phyloP scores from a whole-genome alignment of 1,140 invertebrate genomes.

The Grapholita molesta region DNA sequence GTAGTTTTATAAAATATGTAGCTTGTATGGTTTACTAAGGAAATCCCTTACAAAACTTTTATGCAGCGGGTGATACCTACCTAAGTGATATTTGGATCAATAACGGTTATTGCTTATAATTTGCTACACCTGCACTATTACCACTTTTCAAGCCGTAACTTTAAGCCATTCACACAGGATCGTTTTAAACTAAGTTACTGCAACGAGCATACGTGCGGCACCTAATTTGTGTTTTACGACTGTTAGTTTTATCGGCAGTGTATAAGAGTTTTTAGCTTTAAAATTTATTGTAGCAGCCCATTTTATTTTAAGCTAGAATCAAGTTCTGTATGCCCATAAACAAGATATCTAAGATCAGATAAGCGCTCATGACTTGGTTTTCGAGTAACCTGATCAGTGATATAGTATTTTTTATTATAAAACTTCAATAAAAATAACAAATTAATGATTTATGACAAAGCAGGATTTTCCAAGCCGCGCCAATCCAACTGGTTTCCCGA shows the following conservation, averaged over 20 bases:
- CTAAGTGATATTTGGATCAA: neutral
- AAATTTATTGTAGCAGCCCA: constrained; percentile 1
- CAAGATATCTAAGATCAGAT: too few species aligned
- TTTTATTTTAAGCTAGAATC: constrained; percentile 4
- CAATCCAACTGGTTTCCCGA: too few species aligned
- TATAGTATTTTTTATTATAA: neutral
- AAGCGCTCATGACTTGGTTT: too few species aligned
- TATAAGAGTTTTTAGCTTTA: constrained; percentile 13
- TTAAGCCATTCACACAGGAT: constrained; percentile 5
- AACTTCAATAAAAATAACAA: too few species aligned
- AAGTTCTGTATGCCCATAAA: neutral
- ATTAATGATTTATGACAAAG: too few species aligned
- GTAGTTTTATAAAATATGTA: too few species aligned
- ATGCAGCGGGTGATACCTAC: neutral
- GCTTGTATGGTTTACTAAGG: too few species aligned
- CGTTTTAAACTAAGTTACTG: constrained; percentile 19
- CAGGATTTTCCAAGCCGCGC: too few species aligned
- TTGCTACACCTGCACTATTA: neutral
- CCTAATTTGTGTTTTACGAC: constrained; percentile 21
- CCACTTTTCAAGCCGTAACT: neutral
- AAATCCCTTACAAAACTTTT: neutral
- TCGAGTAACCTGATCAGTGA: too few species aligned
- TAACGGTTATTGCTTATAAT: neutral
- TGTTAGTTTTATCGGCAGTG: constrained; percentile 19
- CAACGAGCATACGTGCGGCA: constrained; percentile 18